A percentile compares a stretch with the other conserved stretches of the same genome.
Evolutionary conservation across 2,113 vertebrate species (phyloP).

Genomic region (Saiga tatarica): DNA sequence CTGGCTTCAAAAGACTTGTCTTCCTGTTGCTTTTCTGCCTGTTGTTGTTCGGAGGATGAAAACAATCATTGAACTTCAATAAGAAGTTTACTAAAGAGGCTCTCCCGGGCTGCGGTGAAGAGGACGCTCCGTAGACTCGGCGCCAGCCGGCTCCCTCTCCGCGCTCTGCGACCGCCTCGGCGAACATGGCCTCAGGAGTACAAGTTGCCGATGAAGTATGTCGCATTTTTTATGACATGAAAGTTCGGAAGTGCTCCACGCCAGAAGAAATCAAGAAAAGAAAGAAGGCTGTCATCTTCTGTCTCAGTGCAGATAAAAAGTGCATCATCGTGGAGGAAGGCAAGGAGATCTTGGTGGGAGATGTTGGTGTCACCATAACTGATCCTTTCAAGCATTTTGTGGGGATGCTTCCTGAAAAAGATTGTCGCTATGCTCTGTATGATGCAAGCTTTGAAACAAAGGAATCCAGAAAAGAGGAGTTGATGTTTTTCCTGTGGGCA

Average conservation of each 20-base stretch:
- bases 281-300: constrained; percentile 88
- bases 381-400: constrained; percentile 90
- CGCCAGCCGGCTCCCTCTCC: neutral
- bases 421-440: constrained; percentile 86
- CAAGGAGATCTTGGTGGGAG: constrained; percentile 86
- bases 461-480: constrained; percentile 86
- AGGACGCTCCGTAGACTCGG: neutral
- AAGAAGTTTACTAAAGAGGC: neutral
- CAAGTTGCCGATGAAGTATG: constrained; percentile 85
- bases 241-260: constrained; percentile 87
- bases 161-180: neutral
- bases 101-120: neutral
- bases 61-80: neutral
- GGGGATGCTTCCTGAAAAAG: constrained; percentile 86
- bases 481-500: constrained; percentile 84
- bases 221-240: constrained; percentile 87
- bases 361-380: constrained; percentile 88
- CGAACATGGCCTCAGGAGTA: constrained; percentile 82
- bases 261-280: constrained; percentile 95
- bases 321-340: constrained; percentile 87
- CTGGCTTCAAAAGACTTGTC: neutral
- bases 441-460: constrained; percentile 87
- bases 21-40: neutral
- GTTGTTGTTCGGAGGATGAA: neutral
- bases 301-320: constrained; percentile 86